These are phyloP conservation scores for Tridacna crocea DNA, from an alignment of 2,888 invertebrate species.

Conservation along the genomic window DNA sequence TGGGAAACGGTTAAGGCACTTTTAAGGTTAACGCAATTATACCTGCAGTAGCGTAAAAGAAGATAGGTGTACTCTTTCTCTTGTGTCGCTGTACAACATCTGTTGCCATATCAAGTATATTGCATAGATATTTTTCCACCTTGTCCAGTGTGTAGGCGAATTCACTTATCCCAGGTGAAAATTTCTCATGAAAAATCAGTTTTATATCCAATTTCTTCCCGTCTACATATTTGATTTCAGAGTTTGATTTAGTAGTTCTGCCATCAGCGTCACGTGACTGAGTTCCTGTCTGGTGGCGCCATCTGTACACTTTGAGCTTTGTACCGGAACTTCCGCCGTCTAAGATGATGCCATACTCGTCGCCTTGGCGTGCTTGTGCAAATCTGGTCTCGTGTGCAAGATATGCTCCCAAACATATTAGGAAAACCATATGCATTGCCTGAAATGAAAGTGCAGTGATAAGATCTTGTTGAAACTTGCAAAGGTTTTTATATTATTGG, in stretches of 20 bases:
- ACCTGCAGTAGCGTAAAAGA: conserved; percentile 85
- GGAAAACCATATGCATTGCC: conserved; percentile 65
- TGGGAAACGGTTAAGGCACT: too few relatives aligned
- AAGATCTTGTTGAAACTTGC: too few relatives aligned
- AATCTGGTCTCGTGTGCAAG: conserved; percentile 29
- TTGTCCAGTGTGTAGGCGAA: conserved; percentile 52
- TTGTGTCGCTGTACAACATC: conserved; percentile 72
- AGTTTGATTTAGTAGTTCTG: background rate
- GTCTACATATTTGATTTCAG: conserved; percentile 13
- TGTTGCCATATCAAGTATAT: conserved; percentile 74
- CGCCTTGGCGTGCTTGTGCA: conserved; percentile 29
- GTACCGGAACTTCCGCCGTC: conserved; percentile 86
- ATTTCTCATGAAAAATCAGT: conserved; percentile 63
- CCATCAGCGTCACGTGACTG: conserved; percentile 42
- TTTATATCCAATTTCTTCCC: conserved; percentile 26
- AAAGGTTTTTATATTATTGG: too few relatives aligned
- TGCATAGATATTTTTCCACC: conserved; percentile 73
- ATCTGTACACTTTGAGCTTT: conserved; percentile 84
- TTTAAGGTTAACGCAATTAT: background rate
- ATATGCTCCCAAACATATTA: conserved; percentile 59
- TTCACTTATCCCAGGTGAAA: conserved; percentile 67
- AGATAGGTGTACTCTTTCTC: conserved; percentile 83
- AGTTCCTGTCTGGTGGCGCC: conserved; percentile 69
- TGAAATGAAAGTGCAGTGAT: conserved; percentile 20
- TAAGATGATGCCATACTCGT: conserved; percentile 84